phyloP scores from a whole-genome alignment of 1,140 invertebrate genomes.

The Choristoneura fumiferana region DNA sequence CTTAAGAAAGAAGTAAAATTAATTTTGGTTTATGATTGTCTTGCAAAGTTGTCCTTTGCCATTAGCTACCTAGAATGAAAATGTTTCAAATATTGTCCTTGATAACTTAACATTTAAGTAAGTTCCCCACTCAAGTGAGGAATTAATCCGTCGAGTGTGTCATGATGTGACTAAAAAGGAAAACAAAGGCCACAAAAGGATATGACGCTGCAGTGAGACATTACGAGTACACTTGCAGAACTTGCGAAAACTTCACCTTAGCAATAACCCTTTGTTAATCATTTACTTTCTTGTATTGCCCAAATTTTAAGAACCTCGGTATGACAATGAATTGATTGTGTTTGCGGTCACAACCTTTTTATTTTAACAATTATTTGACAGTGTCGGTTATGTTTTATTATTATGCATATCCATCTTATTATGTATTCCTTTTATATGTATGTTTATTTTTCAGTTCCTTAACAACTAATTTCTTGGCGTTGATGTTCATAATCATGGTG shows the following conservation, averaged over 20 bases:
- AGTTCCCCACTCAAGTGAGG: background rate
- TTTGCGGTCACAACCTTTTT: background rate
- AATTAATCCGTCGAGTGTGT: background rate
- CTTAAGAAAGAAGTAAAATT: too few species aligned
- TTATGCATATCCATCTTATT: conserved; percentile 25
- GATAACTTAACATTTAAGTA: background rate
- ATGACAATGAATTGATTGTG: too few species aligned
- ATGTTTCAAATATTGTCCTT: too few species aligned
- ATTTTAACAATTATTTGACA: background rate
- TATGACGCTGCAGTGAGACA: background rate
- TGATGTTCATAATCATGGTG: conserved; percentile 56
- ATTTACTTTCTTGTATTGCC: too few species aligned
- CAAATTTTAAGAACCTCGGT: too few species aligned
- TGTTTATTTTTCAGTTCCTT: conserved; percentile 63
- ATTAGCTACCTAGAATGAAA: too few species aligned
- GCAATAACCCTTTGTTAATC: too few species aligned
- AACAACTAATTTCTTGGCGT: conserved; percentile 40
- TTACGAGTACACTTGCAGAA: background rate
- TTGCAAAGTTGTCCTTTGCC: too few species aligned
- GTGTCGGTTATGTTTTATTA: conserved; percentile 24
- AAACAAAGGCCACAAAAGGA: background rate
- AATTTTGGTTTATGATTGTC: too few species aligned
- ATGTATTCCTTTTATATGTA: conserved; percentile 37
- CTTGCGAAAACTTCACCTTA: background rate
- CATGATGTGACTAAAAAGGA: conserved; percentile 14